Evolutionary conservation across 2,888 invertebrate genomes (phyloP).

Genomic region (Meganola albula): DNA sequence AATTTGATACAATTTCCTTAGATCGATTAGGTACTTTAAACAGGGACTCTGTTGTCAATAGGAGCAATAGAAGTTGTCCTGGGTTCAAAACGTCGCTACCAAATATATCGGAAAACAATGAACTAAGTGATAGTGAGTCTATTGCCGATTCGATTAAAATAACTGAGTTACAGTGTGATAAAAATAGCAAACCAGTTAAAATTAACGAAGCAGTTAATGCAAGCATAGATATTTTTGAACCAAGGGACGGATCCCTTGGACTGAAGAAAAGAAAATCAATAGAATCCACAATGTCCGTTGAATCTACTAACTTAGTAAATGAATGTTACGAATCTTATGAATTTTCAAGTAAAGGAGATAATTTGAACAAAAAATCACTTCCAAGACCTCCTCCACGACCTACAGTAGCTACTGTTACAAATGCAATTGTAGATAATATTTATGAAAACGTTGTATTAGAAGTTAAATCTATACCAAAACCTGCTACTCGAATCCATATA

Average conservation of each 20-base stretch:
- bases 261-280: slow-evolving; percentile 40
- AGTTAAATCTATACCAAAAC: slow-evolving; percentile 46
- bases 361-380: slow-evolving; percentile 23
- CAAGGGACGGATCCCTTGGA: slow-evolving; percentile 36
- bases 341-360: slow-evolving; percentile 31
- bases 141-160: slow-evolving; percentile 42
- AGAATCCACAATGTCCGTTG: slow-evolving; percentile 40
- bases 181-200: slow-evolving; percentile 20
- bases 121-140: slow-evolving; percentile 60
- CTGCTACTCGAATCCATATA: slow-evolving; percentile 57
- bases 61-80: slow-evolving; percentile 70
- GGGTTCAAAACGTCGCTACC: slow-evolving; percentile 70
- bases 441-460: slow-evolving; percentile 56
- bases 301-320: slow-evolving; percentile 54
- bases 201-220: slow-evolving; percentile 48
- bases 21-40: slow-evolving; percentile 64
- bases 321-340: slow-evolving; percentile 69
- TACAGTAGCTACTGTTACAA: slow-evolving; percentile 24
- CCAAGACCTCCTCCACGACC: slow-evolving; percentile 58
- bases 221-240: slow-evolving; percentile 54
- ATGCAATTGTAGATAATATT: slow-evolving; percentile 41
- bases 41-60: slow-evolving; percentile 63
- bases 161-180: slow-evolving; percentile 40
- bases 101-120: slow-evolving; percentile 69
- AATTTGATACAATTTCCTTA: slow-evolving; percentile 70